Evolutionary conservation across 2,113 vertebrate species (phyloP).

Genomic region (Conger conger): DNA sequence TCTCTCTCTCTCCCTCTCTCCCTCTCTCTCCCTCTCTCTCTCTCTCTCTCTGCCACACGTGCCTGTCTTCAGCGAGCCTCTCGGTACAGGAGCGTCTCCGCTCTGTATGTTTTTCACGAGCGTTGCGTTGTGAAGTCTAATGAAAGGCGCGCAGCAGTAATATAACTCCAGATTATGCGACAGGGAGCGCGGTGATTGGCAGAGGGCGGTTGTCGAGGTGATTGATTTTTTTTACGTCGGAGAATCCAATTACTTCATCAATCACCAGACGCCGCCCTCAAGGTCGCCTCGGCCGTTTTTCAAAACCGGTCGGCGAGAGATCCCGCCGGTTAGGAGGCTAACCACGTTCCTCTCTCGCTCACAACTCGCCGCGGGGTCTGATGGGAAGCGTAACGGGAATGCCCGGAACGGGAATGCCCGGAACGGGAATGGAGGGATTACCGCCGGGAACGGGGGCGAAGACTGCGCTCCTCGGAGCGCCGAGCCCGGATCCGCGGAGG

Average conservation of each 20-base stretch:
- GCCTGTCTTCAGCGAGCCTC: background rate
- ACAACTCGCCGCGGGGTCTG: background rate
- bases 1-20: background rate
- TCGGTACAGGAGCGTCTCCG: constrained; percentile 2
- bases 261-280: background rate
- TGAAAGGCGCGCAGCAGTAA: background rate
- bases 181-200: background rate
- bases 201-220: background rate
- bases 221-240: background rate
- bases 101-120: background rate
- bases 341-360: background rate
- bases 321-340: background rate
- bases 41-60: constrained; percentile 46
- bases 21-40: constrained; percentile 5
- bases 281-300: background rate
- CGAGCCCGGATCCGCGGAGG: constrained; percentile 48
- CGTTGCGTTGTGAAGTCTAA: background rate
- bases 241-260: background rate
- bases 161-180: background rate
- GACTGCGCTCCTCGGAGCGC: constrained; percentile 15
- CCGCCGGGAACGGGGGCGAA: background rate
- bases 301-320: background rate
- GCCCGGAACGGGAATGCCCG: background rate
- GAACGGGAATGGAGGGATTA: no score
- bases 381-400: background rate